A percentile compares a stretch with the other conserved stretches of the same genome.
Conservation (phyloP, 2,113 vertebrate genomes). For the Coptodon rendalli region DNA sequence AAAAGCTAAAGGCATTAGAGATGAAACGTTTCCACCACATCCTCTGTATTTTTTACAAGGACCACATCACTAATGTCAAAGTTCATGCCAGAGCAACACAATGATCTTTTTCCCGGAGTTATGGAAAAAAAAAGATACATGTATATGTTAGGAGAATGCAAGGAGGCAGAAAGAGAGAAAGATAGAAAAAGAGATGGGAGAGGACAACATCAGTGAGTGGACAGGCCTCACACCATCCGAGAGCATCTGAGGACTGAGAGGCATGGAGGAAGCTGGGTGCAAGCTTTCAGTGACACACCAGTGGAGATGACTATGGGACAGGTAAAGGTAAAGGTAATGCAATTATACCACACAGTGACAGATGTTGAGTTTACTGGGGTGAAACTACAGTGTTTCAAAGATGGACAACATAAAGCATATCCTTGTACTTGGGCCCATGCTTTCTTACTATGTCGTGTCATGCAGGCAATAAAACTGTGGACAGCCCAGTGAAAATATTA, state of each 20-base stretch:
- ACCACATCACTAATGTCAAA: background rate
- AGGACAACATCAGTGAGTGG: background rate
- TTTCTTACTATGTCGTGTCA: background rate
- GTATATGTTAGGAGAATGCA: background rate
- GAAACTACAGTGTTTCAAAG: background rate
- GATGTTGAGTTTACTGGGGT: background rate
- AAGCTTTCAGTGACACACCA: background rate
- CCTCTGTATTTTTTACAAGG: background rate
- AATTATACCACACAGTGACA: background rate
- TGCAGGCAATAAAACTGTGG: background rate
- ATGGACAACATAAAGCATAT: background rate
- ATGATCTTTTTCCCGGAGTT: background rate
- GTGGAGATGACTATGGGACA: background rate
- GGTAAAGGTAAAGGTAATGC: background rate
- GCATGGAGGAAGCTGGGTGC: background rate
- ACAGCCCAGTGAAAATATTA: background rate
- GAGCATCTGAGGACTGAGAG: background rate
- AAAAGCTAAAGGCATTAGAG: background rate
- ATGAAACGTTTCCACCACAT: background rate
- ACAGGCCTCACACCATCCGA: background rate
- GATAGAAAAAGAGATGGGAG: background rate
- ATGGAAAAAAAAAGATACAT: background rate
- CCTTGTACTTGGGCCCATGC: background rate
- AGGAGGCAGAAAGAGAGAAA: background rate
- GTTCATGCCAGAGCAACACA: background rate